Conservation (phyloP, 2,113 vertebrate species). For the Tursiops truncatus region DNA sequence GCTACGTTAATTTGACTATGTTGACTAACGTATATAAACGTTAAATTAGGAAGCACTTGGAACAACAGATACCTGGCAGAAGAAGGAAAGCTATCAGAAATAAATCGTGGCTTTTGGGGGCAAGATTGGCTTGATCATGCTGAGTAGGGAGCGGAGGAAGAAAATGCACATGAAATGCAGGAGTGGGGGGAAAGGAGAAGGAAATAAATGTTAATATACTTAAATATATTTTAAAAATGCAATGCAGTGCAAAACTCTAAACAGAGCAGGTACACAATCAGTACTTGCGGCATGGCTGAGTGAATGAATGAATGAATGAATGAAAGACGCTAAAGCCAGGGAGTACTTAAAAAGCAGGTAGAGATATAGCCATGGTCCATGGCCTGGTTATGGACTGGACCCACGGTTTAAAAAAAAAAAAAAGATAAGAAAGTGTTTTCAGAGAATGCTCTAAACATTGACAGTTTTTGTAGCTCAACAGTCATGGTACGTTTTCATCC, state of each 20-base stretch:
- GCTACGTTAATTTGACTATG: not conserved
- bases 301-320: not conserved
- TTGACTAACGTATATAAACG: not conserved
- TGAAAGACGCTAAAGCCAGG: not conserved
- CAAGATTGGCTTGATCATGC: not conserved
- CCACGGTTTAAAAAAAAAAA: not conserved
- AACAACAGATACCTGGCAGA: not conserved
- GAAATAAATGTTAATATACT: not conserved
- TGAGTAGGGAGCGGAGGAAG: not conserved
- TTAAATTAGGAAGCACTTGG: not conserved
- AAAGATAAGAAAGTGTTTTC: not conserved
- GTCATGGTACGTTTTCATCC: not conserved
- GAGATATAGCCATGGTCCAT: not conserved
- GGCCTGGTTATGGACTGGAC: not conserved
- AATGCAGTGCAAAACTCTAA: not conserved
- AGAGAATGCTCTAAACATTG: not conserved
- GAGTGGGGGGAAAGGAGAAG: not conserved
- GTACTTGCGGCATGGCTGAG: not conserved
- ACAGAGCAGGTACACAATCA: not conserved
- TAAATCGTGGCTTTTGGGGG: not conserved
- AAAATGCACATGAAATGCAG: not conserved
- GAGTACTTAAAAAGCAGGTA: not conserved
- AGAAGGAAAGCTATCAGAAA: not conserved
- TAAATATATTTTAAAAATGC: not conserved
- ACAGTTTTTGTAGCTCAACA: not conserved